Percentiles rank a stretch among this genome's conserved stretches.
These are phyloP conservation scores for Scolopax bukidnonensis DNA, from an alignment of 2,797 vertebrate species.

Conservation along the genomic window DNA sequence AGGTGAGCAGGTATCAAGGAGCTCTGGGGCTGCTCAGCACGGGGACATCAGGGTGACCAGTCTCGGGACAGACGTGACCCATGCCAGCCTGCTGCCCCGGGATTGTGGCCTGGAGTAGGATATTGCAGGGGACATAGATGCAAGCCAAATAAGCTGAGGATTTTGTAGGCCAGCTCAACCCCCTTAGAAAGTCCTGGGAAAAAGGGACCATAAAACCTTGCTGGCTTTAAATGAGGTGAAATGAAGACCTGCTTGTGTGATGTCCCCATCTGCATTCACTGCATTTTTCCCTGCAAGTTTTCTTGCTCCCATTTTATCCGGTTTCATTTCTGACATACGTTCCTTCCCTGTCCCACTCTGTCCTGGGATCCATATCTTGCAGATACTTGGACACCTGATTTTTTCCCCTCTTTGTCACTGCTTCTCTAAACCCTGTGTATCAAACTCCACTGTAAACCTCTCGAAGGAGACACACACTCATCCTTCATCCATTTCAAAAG, in stretches of 20 bases:
- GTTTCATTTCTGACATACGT: not conserved
- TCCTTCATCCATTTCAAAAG: not conserved
- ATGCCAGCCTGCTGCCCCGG: not conserved
- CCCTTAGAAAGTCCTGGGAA: not conserved
- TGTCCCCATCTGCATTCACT: not conserved
- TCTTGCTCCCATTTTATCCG: not conserved
- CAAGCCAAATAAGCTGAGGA: not conserved
- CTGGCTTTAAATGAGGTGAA: not conserved
- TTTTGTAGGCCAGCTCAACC: not conserved
- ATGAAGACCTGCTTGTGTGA: not conserved
- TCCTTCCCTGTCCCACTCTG: not conserved
- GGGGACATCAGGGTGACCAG: not conserved
- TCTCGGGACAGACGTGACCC: not conserved
- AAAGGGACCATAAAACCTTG: not conserved
- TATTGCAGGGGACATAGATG: not conserved
- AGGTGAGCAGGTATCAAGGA: slow-evolving; percentile 75
- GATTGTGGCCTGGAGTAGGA: not conserved
- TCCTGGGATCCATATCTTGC: not conserved
- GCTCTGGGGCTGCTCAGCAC: not conserved
- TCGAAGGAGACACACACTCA: not conserved
- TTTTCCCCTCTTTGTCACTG: not conserved
- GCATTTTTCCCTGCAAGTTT: not conserved
- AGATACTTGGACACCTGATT: not conserved
- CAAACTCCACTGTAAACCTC: not conserved
- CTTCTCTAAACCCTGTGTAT: not conserved